phyloP scores from a whole-genome alignment of 2,797 vertebrate genomes.

The Melopsittacus undulatus region DNA sequence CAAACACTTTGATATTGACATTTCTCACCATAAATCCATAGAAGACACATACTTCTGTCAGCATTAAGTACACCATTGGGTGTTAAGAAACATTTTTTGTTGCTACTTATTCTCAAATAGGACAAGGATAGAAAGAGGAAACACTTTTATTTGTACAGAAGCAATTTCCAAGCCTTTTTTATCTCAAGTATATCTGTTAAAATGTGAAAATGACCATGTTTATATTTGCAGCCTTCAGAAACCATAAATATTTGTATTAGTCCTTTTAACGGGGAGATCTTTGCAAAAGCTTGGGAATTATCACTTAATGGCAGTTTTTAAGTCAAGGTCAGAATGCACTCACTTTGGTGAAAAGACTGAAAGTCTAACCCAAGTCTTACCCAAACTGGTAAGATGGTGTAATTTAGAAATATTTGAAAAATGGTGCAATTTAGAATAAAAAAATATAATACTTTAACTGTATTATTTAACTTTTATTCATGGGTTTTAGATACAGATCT shows the following conservation, averaged over 20 bases:
- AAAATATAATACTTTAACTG: not conserved
- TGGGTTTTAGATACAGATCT: not conserved
- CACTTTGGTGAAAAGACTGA: not conserved
- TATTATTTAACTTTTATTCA: not conserved
- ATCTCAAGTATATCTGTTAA: not conserved
- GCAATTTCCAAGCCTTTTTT: not conserved
- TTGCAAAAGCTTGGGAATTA: not conserved
- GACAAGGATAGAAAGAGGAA: not conserved
- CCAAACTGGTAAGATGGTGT: not conserved
- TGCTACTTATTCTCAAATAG: constrained; percentile 7
- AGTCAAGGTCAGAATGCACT: not conserved
- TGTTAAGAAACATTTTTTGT: constrained; percentile 4
- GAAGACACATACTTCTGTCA: not conserved
- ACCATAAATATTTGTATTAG: not conserved
- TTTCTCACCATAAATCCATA: constrained; percentile 27
- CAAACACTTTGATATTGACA: constrained; percentile 16
- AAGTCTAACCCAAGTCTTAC: not conserved
- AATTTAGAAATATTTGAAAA: not conserved
- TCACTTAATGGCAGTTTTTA: not conserved
- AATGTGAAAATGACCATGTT: not conserved
- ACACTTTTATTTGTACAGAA: not conserved
- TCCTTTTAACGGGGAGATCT: not conserved
- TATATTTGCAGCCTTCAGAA: not conserved
- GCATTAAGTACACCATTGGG: not conserved
- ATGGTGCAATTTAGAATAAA: not conserved